A percentile compares a stretch with the other conserved stretches of the same genome.
phyloP scores from a whole-genome alignment of 2,113 vertebrate genomes.

The Chaetorhynchus papuensis region DNA sequence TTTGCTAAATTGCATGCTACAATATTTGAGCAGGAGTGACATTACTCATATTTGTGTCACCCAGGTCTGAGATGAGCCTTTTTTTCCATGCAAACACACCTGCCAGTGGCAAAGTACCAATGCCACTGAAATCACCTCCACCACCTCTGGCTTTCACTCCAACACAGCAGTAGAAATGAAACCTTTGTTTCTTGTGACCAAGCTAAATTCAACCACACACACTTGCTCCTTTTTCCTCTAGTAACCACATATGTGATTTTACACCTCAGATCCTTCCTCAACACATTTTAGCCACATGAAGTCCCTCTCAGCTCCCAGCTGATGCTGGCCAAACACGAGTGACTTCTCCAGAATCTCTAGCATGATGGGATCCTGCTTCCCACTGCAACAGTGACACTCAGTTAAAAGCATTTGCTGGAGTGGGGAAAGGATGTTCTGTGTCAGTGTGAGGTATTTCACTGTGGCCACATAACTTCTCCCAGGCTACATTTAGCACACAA shows the following conservation, averaged over 20 bases:
- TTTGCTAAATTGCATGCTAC: not conserved
- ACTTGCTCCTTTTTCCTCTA: not conserved
- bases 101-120: not conserved
- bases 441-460: not conserved
- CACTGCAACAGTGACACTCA: not conserved
- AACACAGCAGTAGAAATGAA: not conserved
- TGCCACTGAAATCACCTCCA: not conserved
- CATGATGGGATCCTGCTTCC: not conserved
- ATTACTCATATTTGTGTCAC: not conserved
- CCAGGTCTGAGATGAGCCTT: not conserved
- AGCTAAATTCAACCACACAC: not conserved
- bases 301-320: not conserved
- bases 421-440: rapidly evolving
- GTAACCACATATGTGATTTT: not conserved
- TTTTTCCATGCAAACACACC: not conserved
- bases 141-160: not conserved
- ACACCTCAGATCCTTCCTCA: not conserved
- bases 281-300: not conserved
- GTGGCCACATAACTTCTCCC: not conserved
- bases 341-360: not conserved
- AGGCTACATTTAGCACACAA: not conserved
- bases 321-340: not conserved
- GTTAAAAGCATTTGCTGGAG: not conserved
- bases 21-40: not conserved
- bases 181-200: not conserved